phyloP scores from a whole-genome alignment of 2,797 vertebrate genomes.

The Neomorphus geoffroyi region DNA sequence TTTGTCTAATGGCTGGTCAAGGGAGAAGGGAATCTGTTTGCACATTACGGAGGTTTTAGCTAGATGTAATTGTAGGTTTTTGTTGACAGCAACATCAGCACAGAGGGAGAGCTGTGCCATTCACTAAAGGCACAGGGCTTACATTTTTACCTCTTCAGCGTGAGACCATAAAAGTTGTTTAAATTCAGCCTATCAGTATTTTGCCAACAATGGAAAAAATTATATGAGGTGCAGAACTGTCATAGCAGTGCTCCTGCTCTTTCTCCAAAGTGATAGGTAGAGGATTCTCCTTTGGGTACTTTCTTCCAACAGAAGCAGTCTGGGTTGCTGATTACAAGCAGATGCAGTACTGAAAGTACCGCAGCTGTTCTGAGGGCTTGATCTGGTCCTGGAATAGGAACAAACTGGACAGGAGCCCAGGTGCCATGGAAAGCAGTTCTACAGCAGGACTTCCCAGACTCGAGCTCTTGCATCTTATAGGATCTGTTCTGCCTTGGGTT shows the following conservation, averaged over 20 bases:
- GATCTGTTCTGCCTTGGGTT: background rate
- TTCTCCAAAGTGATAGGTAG: background rate
- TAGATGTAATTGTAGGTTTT: background rate
- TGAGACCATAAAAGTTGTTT: background rate
- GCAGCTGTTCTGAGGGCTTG: background rate
- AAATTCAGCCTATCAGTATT: background rate
- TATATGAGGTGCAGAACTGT: background rate
- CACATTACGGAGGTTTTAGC: background rate
- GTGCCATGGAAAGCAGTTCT: background rate
- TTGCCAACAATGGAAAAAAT: background rate
- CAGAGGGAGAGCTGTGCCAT: background rate
- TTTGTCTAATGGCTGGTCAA: background rate
- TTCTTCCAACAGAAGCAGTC: background rate
- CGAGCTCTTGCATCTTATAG: rapidly evolving
- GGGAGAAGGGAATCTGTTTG: background rate
- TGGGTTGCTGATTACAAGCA: background rate
- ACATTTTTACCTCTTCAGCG: background rate
- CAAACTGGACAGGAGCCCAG: background rate
- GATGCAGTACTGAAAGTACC: background rate
- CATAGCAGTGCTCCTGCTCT: background rate
- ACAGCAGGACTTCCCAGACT: background rate
- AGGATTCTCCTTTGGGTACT: background rate
- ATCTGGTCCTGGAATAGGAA: background rate
- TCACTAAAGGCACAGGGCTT: background rate
- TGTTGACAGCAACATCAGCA: background rate